Conservation (phyloP, 2,797 vertebrate genomes). For the Hypotaenidia okinawae region DNA sequence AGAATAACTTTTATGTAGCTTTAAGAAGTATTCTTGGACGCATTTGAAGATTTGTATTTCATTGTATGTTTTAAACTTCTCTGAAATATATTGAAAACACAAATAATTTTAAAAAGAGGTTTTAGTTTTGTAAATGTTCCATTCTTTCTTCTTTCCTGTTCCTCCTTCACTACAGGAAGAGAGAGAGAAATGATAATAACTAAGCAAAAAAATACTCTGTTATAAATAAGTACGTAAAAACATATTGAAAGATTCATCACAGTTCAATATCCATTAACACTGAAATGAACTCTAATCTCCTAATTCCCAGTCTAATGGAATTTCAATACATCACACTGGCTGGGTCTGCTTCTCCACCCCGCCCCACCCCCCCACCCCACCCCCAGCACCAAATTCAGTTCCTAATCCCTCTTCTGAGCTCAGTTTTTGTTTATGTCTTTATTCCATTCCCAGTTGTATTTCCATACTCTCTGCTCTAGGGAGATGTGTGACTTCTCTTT, state of each 20-base stretch:
- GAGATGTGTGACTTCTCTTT: neutral
- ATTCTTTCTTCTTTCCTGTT: neutral
- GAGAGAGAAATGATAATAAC: neutral
- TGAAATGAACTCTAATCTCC: neutral
- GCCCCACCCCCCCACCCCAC: too few species aligned
- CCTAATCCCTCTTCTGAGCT: neutral
- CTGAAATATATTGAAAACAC: neutral
- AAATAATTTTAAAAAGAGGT: neutral
- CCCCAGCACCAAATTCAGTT: neutral
- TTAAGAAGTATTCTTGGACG: neutral
- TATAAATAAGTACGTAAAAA: neutral
- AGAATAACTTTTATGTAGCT: neutral
- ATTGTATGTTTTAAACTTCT: neutral
- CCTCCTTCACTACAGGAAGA: neutral
- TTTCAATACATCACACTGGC: slow-evolving; percentile 23
- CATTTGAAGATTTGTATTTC: neutral
- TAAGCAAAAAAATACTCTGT: neutral
- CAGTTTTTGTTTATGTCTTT: neutral
- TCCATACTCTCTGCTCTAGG: neutral
- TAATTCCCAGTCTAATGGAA: slow-evolving; percentile 31
- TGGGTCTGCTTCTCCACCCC: neutral
- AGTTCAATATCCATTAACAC: slow-evolving; percentile 3
- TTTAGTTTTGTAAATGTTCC: neutral
- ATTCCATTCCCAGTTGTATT: neutral
- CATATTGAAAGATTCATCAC: neutral